Evolutionary conservation across 92 coral and sea anemone species (phyloP), one percentile per base, ranked within the genome.

Genomic region (Palythoa grandiflora): DNA sequence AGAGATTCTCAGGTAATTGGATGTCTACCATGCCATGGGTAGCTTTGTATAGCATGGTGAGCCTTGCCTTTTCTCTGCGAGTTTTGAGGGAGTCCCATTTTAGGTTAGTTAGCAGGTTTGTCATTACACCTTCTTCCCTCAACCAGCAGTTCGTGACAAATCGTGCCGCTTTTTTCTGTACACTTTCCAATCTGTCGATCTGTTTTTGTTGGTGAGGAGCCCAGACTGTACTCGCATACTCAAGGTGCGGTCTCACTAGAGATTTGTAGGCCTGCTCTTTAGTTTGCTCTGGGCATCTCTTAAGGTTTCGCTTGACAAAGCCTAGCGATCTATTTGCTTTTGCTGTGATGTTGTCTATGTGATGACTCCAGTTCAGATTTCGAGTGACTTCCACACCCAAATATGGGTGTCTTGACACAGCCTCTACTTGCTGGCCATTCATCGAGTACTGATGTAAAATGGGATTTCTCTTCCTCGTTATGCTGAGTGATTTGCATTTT

Each of bases 241-340:
- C 87, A 38, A 88, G 86, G 57, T 65, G 75, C 11, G 78, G 85
- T 13, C 90, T 36, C 5, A 78, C 86, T 3, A 87, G 72, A 11
- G 78, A 19, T 52, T 77, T 37, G 38, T 88, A 65, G 68, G 73
- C 90, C 12, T 79, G 87, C 21, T 77, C 52, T 88, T 88, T 88
- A 71, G 19, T 51, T 12, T 68, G 77, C 48, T 81, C 76, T 54
- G 88, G 91, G 35, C 84, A 72, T 54, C 36, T 54, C 61, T 57
- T 51, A 1, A 89, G 91, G 63, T 89, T 81, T n/a, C 88, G 80
- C 75, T 71, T 89, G 21, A 89, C 70, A 84, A 83, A 83, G 59
- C 88, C 83, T 71, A 89, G 66, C 17, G 88, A 74, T 72, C 53
- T 68, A 79, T 73, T 73, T 40, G 88, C 88, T 78, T 89, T 89